A percentile compares a stretch with the other conserved stretches of the same genome.
phyloP scores from a whole-genome alignment of 1,140 invertebrate genomes.

The Diprion similis region DNA sequence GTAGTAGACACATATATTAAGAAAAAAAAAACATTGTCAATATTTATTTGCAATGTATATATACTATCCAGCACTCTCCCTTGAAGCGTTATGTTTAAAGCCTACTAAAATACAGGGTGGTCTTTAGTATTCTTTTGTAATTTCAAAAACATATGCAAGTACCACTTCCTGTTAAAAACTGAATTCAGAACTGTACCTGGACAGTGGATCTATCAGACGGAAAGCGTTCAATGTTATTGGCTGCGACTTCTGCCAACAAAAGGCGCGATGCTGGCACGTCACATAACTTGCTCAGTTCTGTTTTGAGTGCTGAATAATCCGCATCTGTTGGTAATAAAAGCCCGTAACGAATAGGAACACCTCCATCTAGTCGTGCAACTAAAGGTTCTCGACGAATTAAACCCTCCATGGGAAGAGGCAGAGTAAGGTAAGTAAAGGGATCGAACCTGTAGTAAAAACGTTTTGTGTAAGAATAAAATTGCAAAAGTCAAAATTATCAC shows the following conservation, averaged over 20 bases:
- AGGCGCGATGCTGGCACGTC: conserved; percentile 68
- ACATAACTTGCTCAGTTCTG: conserved; percentile 71
- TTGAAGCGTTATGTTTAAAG: not conserved
- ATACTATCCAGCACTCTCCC: conserved; percentile 5
- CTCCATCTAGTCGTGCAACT: conserved; percentile 80
- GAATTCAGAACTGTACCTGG: not conserved
- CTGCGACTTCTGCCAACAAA: conserved; percentile 73
- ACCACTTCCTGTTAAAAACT: not conserved
- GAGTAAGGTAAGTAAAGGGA: conserved; percentile 86
- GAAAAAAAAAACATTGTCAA: not conserved
- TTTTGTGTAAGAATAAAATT: not conserved
- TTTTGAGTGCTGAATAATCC: conserved; percentile 76
- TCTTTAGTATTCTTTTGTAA: not conserved
- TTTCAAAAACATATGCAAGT: not conserved
- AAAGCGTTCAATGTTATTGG: conserved; percentile 68
- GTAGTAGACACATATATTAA: not conserved
- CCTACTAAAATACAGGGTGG: not conserved
- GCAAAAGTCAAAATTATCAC: not conserved
- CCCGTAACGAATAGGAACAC: conserved; percentile 82
- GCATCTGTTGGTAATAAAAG: conserved; percentile 81
- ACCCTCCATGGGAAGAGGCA: conserved; percentile 85
- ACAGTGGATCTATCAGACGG: conserved; percentile 38
- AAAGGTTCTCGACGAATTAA: conserved; percentile 76
- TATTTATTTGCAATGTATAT: not conserved
- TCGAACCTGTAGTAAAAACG: conserved; percentile 69